These are phyloP conservation scores for Hydrolagus colliei DNA, from an alignment of 2,797 vertebrate species.

Conservation along the genomic window DNA sequence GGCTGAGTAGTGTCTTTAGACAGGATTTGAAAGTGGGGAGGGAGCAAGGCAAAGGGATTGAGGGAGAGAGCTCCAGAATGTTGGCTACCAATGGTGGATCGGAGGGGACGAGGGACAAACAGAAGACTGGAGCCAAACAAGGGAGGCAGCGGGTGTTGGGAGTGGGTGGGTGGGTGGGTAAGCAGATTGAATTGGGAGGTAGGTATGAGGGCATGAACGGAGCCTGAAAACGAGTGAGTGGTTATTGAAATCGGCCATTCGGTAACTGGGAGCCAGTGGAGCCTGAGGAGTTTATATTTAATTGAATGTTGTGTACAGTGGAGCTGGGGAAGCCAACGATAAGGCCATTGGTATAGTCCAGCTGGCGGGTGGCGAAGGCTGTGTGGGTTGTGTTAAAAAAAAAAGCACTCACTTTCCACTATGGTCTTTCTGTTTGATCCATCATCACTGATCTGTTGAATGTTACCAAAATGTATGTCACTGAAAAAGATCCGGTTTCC, in stretches of 20 bases:
- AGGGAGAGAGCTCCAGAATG: neutral
- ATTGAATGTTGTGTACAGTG: neutral
- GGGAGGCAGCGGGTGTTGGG: neutral
- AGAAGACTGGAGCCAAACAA: neutral
- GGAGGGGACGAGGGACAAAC: neutral
- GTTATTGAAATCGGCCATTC: too few relatives aligned
- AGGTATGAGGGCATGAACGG: too few relatives aligned
- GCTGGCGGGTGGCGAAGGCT: too few relatives aligned
- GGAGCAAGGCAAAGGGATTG: neutral
- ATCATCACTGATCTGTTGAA: constrained; percentile 89
- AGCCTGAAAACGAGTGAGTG: neutral
- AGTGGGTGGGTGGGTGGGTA: neutral
- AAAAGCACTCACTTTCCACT: constrained; percentile 81
- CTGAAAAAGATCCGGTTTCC: constrained; percentile 92
- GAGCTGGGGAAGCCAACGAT: neutral
- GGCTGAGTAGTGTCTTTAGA: too few relatives aligned
- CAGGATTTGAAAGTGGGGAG: neutral
- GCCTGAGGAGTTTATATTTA: neutral
- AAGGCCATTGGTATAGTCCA: too few relatives aligned
- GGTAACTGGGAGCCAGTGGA: too few relatives aligned
- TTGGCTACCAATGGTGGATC: neutral
- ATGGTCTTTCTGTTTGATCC: constrained; percentile 80
- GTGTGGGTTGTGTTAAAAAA: too few relatives aligned
- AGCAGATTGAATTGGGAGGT: too few relatives aligned
- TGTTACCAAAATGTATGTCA: constrained; percentile 97